phyloP scores from a whole-genome alignment of 2,888 invertebrate genomes.

The Choreutis nemorana region DNA sequence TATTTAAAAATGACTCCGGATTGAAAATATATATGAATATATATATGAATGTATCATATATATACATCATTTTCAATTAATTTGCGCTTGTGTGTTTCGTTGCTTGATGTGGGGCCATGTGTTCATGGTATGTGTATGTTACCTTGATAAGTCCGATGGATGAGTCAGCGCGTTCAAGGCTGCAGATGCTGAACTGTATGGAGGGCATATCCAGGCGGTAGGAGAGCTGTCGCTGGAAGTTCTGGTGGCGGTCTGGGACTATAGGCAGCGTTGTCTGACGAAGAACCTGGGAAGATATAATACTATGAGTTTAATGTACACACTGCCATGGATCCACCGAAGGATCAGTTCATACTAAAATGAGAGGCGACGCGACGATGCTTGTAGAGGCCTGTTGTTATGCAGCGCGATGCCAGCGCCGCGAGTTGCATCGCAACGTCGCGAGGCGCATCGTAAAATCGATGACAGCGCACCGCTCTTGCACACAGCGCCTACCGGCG shows the following conservation, averaged over 20 bases:
- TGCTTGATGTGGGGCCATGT: no score
- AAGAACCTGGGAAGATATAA: slow-evolving; percentile 62
- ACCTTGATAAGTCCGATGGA: slow-evolving; percentile 79
- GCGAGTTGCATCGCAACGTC: no score
- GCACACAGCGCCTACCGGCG: no score
- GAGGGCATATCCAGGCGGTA: slow-evolving; percentile 80
- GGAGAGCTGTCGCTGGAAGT: slow-evolving; percentile 82
- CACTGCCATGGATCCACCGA: no score
- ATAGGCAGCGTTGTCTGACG: slow-evolving; percentile 84
- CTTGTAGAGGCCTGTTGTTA: no score
- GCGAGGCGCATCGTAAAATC: no score
- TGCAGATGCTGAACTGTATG: slow-evolving; percentile 82
- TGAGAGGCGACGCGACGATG: no score
- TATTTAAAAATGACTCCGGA: no score
- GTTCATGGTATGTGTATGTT: no score
- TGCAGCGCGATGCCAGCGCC: no score
- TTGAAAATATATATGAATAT: neutral
- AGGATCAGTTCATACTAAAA: no score
- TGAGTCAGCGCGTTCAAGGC: slow-evolving; percentile 73
- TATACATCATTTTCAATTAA: neutral
- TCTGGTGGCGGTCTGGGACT: slow-evolving; percentile 82
- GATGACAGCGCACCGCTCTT: no score
- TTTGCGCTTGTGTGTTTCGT: neutral
- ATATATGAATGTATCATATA: neutral
- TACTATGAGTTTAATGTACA: neutral